Evolutionary conservation across 2,797 vertebrate genomes (phyloP).

Genomic region (Limosa lapponica): DNA sequence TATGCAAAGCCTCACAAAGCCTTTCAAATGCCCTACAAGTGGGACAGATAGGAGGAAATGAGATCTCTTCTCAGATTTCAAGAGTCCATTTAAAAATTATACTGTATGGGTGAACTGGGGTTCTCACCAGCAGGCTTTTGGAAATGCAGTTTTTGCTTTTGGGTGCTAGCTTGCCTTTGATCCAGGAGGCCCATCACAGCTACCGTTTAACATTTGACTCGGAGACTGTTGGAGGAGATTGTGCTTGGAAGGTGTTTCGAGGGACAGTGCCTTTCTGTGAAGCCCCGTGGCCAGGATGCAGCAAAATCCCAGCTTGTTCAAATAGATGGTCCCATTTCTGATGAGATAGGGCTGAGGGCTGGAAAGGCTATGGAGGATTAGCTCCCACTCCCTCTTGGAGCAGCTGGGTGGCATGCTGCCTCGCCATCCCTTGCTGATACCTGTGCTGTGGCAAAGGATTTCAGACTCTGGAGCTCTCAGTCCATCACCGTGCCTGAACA

Average conservation of each 20-base stretch:
- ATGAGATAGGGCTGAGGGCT: not conserved
- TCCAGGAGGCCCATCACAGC: not conserved
- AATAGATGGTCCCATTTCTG: not conserved
- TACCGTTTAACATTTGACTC: not conserved
- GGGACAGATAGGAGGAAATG: constrained; percentile 60
- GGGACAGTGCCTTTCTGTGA: not conserved
- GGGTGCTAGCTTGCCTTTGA: not conserved
- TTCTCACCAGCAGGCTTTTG: constrained; percentile 4
- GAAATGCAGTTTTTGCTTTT: constrained; percentile 1
- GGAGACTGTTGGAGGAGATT: not conserved
- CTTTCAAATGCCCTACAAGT: constrained; percentile 47
- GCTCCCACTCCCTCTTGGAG: not conserved
- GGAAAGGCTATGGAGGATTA: not conserved
- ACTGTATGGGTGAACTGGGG: not conserved
- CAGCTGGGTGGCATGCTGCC: accelerated
- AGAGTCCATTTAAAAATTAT: constrained; percentile 47
- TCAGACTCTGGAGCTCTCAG: not conserved
- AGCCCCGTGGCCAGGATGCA: not conserved
- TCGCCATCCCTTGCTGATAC: not conserved
- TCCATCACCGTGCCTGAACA: not conserved
- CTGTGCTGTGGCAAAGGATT: not conserved
- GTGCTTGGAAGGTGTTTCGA: not conserved
- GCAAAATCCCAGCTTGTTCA: not conserved
- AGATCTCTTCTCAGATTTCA: constrained; percentile 57
- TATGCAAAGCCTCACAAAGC: constrained; percentile 54